These are phyloP conservation scores for Poeciliopsis prolifica DNA, from an alignment of 2,113 vertebrate species.

Conservation along the genomic window DNA sequence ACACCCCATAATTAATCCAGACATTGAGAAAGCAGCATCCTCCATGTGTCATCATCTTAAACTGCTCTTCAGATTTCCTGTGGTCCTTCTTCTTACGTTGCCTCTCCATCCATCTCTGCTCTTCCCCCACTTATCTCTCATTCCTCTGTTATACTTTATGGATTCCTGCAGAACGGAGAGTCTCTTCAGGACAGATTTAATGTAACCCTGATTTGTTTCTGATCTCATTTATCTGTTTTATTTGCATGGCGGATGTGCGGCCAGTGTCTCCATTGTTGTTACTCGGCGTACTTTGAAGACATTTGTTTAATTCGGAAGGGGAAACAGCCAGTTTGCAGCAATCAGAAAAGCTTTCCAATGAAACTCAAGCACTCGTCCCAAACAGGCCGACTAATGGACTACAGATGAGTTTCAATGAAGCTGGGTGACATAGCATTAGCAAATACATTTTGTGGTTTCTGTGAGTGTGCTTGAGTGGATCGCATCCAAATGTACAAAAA, in stretches of 20 bases:
- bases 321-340: constrained; percentile 29
- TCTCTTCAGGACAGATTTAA: constrained; percentile 68
- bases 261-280: constrained; percentile 39
- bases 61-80: constrained; percentile 20
- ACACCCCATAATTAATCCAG: constrained; percentile 60
- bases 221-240: constrained; percentile 50
- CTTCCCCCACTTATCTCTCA: constrained; percentile 31
- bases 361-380: constrained; percentile 38
- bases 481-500: constrained; percentile 1
- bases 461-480: background rate
- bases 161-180: constrained; percentile 72
- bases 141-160: constrained; percentile 59
- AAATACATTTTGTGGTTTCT: constrained; percentile 36
- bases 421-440: constrained; percentile 41
- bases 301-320: constrained; percentile 22
- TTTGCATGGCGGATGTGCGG: constrained; percentile 53
- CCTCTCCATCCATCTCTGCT: constrained; percentile 42
- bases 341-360: constrained; percentile 42
- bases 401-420: constrained; percentile 56
- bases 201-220: constrained; percentile 76
- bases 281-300: constrained; percentile 32
- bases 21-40: constrained; percentile 45
- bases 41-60: constrained; percentile 27
- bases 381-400: constrained; percentile 49
- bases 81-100: constrained; percentile 44